Evolutionary conservation across 2,113 vertebrate species (phyloP), one percentile per base, ranked within the genome.

Genomic region (Isurus oxyrinchus): DNA sequence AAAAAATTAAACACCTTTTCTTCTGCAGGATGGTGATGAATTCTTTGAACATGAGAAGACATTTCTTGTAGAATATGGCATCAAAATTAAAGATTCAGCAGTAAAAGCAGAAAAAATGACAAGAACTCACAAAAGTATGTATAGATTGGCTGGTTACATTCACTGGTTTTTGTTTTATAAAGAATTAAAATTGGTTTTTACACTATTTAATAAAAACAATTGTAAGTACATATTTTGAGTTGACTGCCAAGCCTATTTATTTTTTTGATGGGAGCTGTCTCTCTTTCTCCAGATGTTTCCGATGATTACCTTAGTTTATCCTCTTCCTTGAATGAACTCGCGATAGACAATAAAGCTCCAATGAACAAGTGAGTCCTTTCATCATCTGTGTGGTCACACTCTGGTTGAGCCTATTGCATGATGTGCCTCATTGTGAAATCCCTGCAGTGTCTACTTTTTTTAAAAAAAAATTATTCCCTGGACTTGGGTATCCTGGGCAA

Each of bases 1-100:
- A 27, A 27, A 23, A 31, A 27, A 94, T 1, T 27, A 53, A 69
- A 31, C 2, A 44, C 96, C 96, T 16, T 69, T 63, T 76, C 96
- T 61, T 96, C 88, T 97, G 96, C 97, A 99, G 99, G 99, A 99
- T 97, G 98, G 99, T 1, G 99, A 99, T 98, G 99, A 99, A 76
- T 99, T 99, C 97, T 99, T 99, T 97, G 99, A 99, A 96, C 99
- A 99, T 97, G 99, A 99, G 97, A 99, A 99, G 98, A 99, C 97
- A 57, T 99, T 99, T 97, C 98, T 99, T 96, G 98, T 99, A 35
- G 99, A 99, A 97, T 99, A 99, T 97, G 99, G 98, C 97, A 98
- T 97, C 97, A 99, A 98, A 97, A 99, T 99, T 97, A 99, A 99
- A 98, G 99, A 99, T 97, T 98, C 99, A 19, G 99, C 99, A 97